Conservation (phyloP, 2,113 vertebrate species). For the Perca flavescens region DNA sequence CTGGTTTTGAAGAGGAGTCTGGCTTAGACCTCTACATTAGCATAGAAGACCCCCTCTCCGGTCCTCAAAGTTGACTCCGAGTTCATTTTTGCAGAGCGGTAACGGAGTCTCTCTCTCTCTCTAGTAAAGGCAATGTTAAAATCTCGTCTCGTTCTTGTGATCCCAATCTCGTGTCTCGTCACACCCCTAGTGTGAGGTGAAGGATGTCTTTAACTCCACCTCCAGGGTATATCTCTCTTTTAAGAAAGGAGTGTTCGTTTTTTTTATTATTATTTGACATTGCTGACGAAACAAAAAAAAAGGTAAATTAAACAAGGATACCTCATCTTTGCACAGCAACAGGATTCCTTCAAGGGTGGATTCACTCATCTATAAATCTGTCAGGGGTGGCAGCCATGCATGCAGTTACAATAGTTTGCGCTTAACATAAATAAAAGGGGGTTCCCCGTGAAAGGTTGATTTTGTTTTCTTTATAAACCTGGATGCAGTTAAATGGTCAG, state of each 20-base stretch:
- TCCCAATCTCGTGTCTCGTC: no score
- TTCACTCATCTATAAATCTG: constrained; percentile 40
- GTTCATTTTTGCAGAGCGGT: no score
- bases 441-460: constrained; percentile 41
- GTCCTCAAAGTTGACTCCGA: no score
- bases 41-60: no score
- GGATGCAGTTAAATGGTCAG: constrained; percentile 8
- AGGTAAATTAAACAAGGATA: not conserved
- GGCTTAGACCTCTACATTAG: no score
- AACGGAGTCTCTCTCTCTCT: no score
- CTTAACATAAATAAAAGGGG: constrained; percentile 47
- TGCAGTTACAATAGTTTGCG: constrained; percentile 43
- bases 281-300: constrained; percentile 21
- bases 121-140: no score
- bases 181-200: no score
- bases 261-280: not conserved
- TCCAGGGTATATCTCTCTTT: constrained; percentile 4
- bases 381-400: constrained; percentile 31
- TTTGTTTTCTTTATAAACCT: constrained; percentile 30
- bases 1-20: no score
- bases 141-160: no score
- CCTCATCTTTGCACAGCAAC: constrained; percentile 4
- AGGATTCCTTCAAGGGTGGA: constrained; percentile 19
- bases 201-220: constrained; percentile 1
- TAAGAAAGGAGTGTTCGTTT: no score